A percentile compares a stretch with the other conserved stretches of the same genome.
These are phyloP conservation scores for Lepus timidus DNA, from an alignment of 2,113 vertebrate genomes.

Conservation along the genomic window DNA sequence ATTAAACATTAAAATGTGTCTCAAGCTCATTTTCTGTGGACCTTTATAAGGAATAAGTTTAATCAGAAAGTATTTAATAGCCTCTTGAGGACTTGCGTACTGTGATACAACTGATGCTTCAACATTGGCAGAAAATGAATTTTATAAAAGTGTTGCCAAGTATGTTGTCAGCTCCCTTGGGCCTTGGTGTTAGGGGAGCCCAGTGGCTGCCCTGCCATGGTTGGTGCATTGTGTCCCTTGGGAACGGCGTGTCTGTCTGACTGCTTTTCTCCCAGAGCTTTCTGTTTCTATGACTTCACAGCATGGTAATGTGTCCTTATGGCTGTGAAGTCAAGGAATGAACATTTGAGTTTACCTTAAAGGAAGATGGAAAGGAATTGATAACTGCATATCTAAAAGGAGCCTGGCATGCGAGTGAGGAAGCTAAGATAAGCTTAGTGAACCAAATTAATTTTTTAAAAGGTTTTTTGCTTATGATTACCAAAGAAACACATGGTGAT, in stretches of 20 bases:
- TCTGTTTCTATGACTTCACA: not conserved
- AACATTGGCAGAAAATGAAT: not conserved
- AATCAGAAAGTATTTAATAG: slow-evolving; percentile 26
- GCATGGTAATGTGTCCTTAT: not conserved
- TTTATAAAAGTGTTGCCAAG: not conserved
- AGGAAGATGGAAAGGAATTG: not conserved
- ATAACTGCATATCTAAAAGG: not conserved
- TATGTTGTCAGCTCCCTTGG: not conserved
- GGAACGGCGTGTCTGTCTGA: not conserved
- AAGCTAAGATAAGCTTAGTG: not conserved
- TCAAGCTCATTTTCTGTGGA: not conserved
- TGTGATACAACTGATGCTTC: not conserved
- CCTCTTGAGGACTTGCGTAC: not conserved
- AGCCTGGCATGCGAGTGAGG: not conserved
- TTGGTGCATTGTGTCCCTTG: not conserved
- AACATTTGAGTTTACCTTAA: slow-evolving; percentile 2
- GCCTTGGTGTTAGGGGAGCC: not conserved
- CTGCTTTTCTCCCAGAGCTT: not conserved
- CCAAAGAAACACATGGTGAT: not conserved
- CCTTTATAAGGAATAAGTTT: slow-evolving; percentile 31
- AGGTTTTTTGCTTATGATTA: not conserved
- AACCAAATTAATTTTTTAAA: not conserved
- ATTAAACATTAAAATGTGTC: slow-evolving; percentile 21
- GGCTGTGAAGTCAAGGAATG: not conserved
- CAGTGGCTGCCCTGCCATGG: not conserved